phyloP scores from a whole-genome alignment of 2,888 invertebrate genomes.

The Chalcis sispes region DNA sequence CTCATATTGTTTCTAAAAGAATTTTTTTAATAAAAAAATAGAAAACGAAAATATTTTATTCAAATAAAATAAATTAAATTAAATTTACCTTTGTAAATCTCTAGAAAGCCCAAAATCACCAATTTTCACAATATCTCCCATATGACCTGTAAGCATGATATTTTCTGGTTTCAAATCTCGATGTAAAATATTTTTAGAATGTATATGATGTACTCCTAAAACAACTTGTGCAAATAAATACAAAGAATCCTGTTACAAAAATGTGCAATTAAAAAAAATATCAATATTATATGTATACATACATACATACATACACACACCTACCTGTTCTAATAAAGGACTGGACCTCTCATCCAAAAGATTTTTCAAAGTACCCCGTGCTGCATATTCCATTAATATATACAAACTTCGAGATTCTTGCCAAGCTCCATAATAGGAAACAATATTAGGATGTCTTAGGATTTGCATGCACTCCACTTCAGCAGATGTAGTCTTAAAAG shows the following conservation, averaged over 20 bases:
- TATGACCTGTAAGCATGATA: conserved; percentile 85
- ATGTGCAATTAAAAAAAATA: conserved; percentile 15
- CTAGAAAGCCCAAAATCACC: conserved; percentile 92
- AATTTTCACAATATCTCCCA: conserved; percentile 84
- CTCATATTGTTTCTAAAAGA: conserved; percentile 51
- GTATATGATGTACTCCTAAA: conserved; percentile 88
- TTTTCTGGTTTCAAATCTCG: conserved; percentile 91
- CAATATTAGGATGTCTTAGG: conserved; percentile 72
- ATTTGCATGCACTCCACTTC: conserved; percentile 68
- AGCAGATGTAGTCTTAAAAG: conserved; percentile 57
- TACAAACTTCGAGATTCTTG: conserved; percentile 66
- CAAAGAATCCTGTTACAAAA: conserved; percentile 64
- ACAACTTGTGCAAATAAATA: conserved; percentile 77
- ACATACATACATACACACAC: neutral
- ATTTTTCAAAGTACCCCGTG: conserved; percentile 86
- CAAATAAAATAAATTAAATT: too few relatives aligned
- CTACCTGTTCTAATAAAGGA: conserved; percentile 68
- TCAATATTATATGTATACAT: neutral
- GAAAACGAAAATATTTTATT: neutral
- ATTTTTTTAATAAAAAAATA: too few relatives aligned
- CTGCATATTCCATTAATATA: conserved; percentile 94
- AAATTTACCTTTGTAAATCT: conserved; percentile 73
- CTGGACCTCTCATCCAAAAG: conserved; percentile 78
- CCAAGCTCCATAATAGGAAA: conserved; percentile 71
- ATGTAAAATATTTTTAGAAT: conserved; percentile 86